Base-by-base conservation (phyloP, 2,797 vertebrate genomes). In the Pipistrellus pygmaeus region DNA sequence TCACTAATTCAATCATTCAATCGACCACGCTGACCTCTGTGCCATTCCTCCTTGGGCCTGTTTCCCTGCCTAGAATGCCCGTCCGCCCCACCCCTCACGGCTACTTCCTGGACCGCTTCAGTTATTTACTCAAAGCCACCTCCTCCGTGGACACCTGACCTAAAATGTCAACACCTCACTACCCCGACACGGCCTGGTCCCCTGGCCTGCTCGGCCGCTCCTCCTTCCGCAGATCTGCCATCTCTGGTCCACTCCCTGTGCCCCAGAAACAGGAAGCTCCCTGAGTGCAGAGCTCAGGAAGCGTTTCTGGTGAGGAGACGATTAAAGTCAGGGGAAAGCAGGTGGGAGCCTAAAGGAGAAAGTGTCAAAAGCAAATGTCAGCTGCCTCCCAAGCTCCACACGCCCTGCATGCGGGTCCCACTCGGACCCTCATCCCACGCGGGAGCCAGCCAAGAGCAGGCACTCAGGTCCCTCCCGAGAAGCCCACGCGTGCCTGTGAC, bases 331-430 rank as follows among this genome's bases (percentile, higher is more conserved):
- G 53, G 48, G 57, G 27, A 48, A 84, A 84, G n/a, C 6, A 76
- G 72, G 8, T 15, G 32, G 51, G 41, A 68, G 11, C 51, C 68
- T 77, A 72, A 93, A 88, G 6, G 25, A 66, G 32, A 55, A 71
- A 71, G 32, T 27, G 69, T 62, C 60, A 72, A 78, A 76, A 17
- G 72, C 64, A 57, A 89, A 66, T 27, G 82, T 38, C 88, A 51
- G 12, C 13, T 4, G 66, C 68, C 82, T 41, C 20, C 71, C 53
- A 14, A 17, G 9, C n/a, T 18, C 27, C 27, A 57, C 21, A 6
- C 9, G 9, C 8, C 27, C 53, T 9, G 46, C 77, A 53, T 0
- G 17, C 64, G 57, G 14, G 84, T 2, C 57, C 72, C 30, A 1
- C 3, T 38, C 30, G 55, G 62, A 41, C 7, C 66, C 44, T 44